Base-by-base conservation (phyloP, 2,113 vertebrate species). In the Bostrychus sinensis region DNA sequence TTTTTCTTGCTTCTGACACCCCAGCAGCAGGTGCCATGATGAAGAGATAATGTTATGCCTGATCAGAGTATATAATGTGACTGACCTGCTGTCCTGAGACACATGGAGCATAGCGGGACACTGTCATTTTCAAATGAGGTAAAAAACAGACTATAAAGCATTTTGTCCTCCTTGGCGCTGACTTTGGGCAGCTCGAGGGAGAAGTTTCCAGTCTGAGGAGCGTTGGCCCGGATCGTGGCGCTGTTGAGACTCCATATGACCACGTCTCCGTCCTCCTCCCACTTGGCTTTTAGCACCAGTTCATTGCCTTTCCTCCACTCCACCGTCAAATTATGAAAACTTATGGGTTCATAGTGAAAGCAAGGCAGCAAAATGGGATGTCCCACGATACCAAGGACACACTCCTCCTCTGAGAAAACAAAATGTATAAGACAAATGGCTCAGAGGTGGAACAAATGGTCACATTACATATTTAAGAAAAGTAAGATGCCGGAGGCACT, bases 71-170 rank as follows among this genome's bases (percentile, higher is more conserved):
- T 4, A 22, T 23, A 3, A 12, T 46, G 43, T 23, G 32, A 61
- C 86, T 83, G 37, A 90, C 91, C 90, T 86, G 87, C 85, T 12
- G 64, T 72, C 30, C 39, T 54, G 65, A 91, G 80, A 34, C 88
- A 91, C 62, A 80, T 5, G 0, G 57, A 73, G 63, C 89, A 92
- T 45, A 81, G 22, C 0, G 42, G 48, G 1, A 10, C 13, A 10
- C 54, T 82, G 0, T 7, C 55, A 5, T 80, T 72, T 7, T 41
- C 36, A 14, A 3, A 71, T 20, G 62, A 70, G 2, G 36, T 26
- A n/a, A 89, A 2, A 50, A 77, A 66, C 2, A 91, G 67, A 1
- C 79, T 84, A 38, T 87, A 89, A 25, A 32, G 13, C 0, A 0
- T 53, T 0, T 19, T 28, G 39, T 75, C 38, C 26, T 85, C 56